phyloP scores from a whole-genome alignment of 2,797 vertebrate genomes.

The Sebastes itinus region DNA sequence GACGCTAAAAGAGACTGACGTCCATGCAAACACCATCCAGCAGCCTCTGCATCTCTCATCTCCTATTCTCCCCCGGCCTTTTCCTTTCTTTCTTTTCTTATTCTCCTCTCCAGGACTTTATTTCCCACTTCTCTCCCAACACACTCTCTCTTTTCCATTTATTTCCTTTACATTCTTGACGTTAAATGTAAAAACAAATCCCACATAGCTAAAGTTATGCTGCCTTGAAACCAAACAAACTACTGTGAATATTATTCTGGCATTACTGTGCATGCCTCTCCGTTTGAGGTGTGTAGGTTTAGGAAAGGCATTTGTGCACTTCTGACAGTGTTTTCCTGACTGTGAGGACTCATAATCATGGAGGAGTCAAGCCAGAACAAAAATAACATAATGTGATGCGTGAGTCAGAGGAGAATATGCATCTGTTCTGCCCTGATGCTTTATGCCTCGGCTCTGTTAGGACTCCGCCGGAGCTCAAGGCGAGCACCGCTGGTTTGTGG shows the following conservation, averaged over 20 bases:
- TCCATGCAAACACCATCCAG: constrained; percentile 39
- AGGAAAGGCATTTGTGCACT: neutral
- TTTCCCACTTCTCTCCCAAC: neutral
- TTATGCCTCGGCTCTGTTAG: constrained; percentile 8
- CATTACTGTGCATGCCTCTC: neutral
- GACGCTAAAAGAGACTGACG: constrained; percentile 51
- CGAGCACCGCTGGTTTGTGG: neutral
- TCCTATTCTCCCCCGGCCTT: constrained; percentile 2
- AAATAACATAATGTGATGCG: constrained; percentile 49
- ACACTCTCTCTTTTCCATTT: too few relatives aligned
- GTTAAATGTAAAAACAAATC: neutral
- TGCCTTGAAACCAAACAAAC: neutral
- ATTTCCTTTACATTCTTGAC: neutral
- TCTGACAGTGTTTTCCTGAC: constrained; percentile 3
- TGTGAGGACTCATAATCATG: constrained; percentile 15
- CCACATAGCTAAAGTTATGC: neutral
- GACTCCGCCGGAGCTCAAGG: neutral
- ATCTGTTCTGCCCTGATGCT: constrained; percentile 55
- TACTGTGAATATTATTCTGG: neutral
- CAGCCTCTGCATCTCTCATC: constrained; percentile 23
- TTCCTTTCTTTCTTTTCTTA: neutral
- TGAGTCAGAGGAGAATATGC: constrained; percentile 60
- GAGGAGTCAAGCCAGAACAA: constrained; percentile 19
- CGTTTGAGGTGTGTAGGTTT: neutral
- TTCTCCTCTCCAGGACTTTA: neutral